Base-by-base conservation (phyloP, 1,140 invertebrate species). In the Oreohelix idahoensis region DNA sequence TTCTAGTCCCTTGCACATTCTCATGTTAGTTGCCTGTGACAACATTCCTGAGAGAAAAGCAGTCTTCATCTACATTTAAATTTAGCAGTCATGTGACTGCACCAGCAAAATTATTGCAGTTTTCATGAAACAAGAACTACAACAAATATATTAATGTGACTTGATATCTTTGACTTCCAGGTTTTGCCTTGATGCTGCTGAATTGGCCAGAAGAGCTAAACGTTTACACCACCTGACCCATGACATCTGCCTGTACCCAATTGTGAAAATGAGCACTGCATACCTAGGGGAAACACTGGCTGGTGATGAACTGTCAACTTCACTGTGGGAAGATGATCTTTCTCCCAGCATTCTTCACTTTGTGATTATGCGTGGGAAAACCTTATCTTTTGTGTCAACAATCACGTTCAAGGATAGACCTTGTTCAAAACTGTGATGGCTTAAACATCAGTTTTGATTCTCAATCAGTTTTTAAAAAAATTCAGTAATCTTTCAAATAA, bases 231-330 rank as follows among this genome's bases (percentile, higher is more conserved):
- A 36, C 2, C 45, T 82, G 35, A 75, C 15, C 23, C 26, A 36
- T 17, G 80, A 82, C 80, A 82, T 82, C 45, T 82, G 80, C 63
- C 32, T 51, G 70, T 82, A 82, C 35, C 80, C 80, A 0, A 45
- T 82, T 35, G 1, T 82, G 45, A 82, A 82, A 42, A 49, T 82
- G 42, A 53, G 11, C 29, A 75, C 71, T 2, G 32, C 70, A 17
- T 82, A 82, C 71, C n/a, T 49, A 23, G 51, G 71, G 8, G 80
- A 82, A 39, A 82, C 80, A 26, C 35, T 58, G 36, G 32, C 39
- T 29, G 71, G 71, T 1, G 80, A 82, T 32, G 35, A 75, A 32
- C 69, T 82, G 42, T 26, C n/a, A 2, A 82, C 80, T 71, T 82
- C 49, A 38, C 45, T 82, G 11, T 82, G 80, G 80, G 39, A 82